Conservation (phyloP, 2,888 invertebrate species). For the Omphaloscelis lunosa region DNA sequence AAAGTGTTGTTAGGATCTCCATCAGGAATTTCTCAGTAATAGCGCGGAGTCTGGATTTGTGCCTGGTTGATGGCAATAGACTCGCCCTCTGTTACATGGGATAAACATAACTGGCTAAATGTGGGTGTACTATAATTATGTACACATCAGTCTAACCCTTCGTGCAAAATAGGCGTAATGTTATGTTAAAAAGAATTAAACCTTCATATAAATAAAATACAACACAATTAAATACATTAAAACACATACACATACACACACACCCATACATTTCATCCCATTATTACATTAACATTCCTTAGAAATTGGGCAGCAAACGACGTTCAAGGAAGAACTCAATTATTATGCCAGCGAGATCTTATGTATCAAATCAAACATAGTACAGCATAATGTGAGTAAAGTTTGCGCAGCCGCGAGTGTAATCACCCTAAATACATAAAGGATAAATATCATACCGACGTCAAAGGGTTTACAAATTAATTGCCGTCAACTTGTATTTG, state of each 20-base stretch:
- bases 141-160: not conserved
- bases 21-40: too few species aligned
- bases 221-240: too few species aligned
- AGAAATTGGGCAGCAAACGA: not conserved
- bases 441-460: slow-evolving; percentile 55
- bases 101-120: not conserved
- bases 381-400: slow-evolving; percentile 20
- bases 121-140: too few species aligned
- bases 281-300: not conserved
- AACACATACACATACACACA: too few species aligned
- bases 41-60: not conserved
- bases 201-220: not conserved
- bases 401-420: slow-evolving; percentile 38
- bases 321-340: not conserved
- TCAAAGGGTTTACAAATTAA: slow-evolving; percentile 66
- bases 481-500: slow-evolving; percentile 56
- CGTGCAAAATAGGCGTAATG: not conserved
- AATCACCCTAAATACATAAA: slow-evolving; percentile 57
- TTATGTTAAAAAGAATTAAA: not conserved
- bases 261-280: not conserved
- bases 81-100: not conserved
- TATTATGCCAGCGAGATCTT: slow-evolving; percentile 10
- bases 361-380: slow-evolving; percentile 1
- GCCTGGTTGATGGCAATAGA: not conserved
- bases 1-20: too few species aligned